These are phyloP conservation scores for Neodontobutis hainanensis DNA, from an alignment of 2,113 vertebrate genomes.

Conservation along the genomic window DNA sequence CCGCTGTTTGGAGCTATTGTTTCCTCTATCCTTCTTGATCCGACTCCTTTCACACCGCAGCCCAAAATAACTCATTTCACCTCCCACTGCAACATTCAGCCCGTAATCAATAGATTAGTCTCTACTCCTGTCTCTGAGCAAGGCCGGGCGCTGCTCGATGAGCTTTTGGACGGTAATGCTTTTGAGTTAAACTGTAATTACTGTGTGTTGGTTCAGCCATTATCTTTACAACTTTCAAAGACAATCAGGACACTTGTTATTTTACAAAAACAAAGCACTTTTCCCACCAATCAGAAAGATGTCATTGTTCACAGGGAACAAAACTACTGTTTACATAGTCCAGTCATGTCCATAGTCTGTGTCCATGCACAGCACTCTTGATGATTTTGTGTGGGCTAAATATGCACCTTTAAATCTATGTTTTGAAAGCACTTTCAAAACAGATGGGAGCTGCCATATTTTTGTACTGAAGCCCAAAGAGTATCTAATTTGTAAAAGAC, in stretches of 20 bases:
- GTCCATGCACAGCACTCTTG: too few species aligned
- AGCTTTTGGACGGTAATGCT: background rate
- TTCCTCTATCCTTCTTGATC: slow-evolving; percentile 33
- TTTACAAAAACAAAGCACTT: background rate
- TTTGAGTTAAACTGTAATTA: slow-evolving; percentile 17
- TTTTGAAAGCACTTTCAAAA: too few species aligned
- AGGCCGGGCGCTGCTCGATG: slow-evolving; percentile 9
- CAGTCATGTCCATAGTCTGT: too few species aligned
- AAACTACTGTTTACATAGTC: too few species aligned
- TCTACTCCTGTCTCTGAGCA: slow-evolving; percentile 40
- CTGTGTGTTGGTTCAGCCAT: background rate
- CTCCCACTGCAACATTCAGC: slow-evolving; percentile 63
- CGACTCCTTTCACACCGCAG: slow-evolving; percentile 44
- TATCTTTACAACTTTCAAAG: slow-evolving; percentile 3
- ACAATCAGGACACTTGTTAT: background rate
- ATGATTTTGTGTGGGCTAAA: too few species aligned
- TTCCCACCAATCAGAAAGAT: too few species aligned
- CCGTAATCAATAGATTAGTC: slow-evolving; percentile 68
- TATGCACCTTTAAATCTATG: too few species aligned
- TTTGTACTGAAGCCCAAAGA: too few species aligned
- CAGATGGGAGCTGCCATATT: too few species aligned
- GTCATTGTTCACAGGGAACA: too few species aligned
- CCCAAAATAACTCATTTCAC: slow-evolving; percentile 66
- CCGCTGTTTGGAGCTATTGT: slow-evolving; percentile 61
- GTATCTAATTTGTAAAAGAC: too few species aligned